phyloP scores from a whole-genome alignment of 1,140 invertebrate species.

The Zaprionus inermis region DNA sequence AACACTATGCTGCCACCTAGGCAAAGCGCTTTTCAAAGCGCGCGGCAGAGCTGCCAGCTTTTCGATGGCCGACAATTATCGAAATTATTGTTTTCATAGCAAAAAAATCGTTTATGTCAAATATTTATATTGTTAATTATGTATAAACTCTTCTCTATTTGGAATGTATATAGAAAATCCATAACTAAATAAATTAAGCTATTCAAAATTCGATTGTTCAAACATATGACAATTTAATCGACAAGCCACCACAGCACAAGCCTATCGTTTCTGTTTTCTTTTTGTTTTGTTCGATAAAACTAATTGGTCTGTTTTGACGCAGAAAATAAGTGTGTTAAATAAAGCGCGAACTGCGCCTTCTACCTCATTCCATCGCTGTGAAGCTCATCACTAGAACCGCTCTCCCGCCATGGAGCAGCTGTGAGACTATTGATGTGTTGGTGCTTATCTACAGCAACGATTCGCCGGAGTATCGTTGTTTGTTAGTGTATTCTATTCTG shows the following conservation, averaged over 20 bases:
- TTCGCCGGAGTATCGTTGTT: constrained; percentile 12
- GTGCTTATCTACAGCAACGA: constrained; percentile 12
- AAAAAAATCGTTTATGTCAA: background rate
- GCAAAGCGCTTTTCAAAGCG: constrained; percentile 30
- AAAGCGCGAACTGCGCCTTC: constrained; percentile 5
- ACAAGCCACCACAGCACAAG: constrained; percentile 15
- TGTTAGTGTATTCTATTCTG: constrained; percentile 22
- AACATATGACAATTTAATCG: constrained; percentile 11
- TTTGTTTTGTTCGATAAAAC: constrained; percentile 8
- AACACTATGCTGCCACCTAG: constrained; percentile 39
- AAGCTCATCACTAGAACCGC: background rate
- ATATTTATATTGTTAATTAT: background rate
- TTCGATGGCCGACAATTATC: constrained; percentile 9
- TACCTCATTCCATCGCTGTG: background rate
- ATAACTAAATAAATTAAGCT: background rate
- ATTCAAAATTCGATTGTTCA: background rate
- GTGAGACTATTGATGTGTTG: constrained; percentile 1
- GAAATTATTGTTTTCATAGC: background rate
- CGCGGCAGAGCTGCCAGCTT: constrained; percentile 31
- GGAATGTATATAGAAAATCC: background rate
- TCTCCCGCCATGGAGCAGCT: background rate
- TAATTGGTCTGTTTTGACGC: constrained; percentile 28
- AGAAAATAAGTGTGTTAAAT: constrained; percentile 25
- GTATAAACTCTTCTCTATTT: background rate
- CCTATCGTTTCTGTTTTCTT: constrained; percentile 17